phyloP scores from a whole-genome alignment of 2,888 invertebrate genomes.

The Agapostemon virescens region DNA sequence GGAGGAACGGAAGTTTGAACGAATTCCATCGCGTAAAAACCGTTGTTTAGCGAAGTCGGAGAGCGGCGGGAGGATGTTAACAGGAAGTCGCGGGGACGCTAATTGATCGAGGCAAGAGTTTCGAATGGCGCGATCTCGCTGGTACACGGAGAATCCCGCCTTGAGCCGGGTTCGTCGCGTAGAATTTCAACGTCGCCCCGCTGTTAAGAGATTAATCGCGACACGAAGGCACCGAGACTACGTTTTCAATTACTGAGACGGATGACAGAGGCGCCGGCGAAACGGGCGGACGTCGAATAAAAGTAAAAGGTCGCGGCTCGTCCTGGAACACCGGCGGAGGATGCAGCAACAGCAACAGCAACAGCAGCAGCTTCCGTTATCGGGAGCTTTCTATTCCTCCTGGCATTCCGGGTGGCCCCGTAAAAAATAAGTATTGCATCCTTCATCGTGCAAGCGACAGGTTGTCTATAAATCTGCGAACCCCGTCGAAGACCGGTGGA shows the following conservation, averaged over 20 bases:
- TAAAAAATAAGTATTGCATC: conserved; percentile 39
- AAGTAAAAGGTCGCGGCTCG: not conserved
- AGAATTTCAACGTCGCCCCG: conserved; percentile 6
- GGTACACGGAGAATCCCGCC: not conserved
- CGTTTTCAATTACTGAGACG: conserved; percentile 19
- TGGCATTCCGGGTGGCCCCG: not conserved
- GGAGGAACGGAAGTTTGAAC: not conserved
- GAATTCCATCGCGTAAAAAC: not conserved
- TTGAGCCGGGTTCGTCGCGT: not conserved
- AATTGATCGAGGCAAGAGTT: conserved; percentile 10
- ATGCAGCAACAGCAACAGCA: not conserved
- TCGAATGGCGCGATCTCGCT: not conserved
- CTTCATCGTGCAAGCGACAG: conserved; percentile 44
- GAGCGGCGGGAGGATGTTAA: not conserved
- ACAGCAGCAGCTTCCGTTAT: conserved; percentile 16
- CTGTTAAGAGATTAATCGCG: conserved; percentile 14
- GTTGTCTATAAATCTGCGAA: conserved; percentile 46
- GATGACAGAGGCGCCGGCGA: conserved; percentile 6
- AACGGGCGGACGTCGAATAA: conserved; percentile 6
- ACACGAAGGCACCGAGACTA: conserved; percentile 6
- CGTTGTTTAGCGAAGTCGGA: not conserved
- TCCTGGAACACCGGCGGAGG: not conserved
- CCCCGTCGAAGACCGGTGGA: conserved; percentile 21
- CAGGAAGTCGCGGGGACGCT: not conserved
- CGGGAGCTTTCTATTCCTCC: conserved; percentile 14